Percentiles rank a stretch among this genome's conserved stretches.
Conservation (phyloP, 2,113 vertebrate genomes). For the Vidua macroura region DNA sequence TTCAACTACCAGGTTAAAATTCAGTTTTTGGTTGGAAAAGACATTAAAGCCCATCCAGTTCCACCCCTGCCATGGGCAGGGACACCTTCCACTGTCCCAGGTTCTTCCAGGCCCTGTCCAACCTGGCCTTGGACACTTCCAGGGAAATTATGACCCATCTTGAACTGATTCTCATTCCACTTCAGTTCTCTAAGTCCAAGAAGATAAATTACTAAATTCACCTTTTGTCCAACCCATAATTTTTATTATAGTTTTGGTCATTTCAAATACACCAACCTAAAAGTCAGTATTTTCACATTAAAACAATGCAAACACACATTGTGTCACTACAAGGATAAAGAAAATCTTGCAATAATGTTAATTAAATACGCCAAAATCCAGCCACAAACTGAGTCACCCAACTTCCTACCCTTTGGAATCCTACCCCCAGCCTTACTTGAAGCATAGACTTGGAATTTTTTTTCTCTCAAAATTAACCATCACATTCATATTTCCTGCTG, state of each 20-base stretch:
- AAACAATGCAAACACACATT: neutral
- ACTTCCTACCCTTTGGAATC: neutral
- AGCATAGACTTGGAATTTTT: neutral
- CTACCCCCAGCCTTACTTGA: neutral
- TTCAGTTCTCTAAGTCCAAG: neutral
- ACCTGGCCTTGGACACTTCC: neutral
- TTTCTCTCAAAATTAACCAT: neutral
- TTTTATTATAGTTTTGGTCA: neutral
- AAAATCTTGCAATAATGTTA: neutral
- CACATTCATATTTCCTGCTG: neutral
- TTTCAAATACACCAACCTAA: neutral
- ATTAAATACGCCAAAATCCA: neutral
- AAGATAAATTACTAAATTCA: neutral
- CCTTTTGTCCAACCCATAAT: neutral
- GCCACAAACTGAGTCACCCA: neutral
- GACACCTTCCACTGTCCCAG: neutral
- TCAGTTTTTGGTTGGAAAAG: neutral
- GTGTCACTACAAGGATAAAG: neutral
- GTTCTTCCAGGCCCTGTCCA: neutral
- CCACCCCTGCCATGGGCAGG: neutral
- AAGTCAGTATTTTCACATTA: neutral
- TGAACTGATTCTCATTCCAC: neutral
- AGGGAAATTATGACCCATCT: neutral
- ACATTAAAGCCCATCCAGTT: no score
- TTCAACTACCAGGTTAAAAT: neutral